Base-by-base conservation (phyloP, 2,797 vertebrate species). In the Dendrocincla tyrannina region DNA sequence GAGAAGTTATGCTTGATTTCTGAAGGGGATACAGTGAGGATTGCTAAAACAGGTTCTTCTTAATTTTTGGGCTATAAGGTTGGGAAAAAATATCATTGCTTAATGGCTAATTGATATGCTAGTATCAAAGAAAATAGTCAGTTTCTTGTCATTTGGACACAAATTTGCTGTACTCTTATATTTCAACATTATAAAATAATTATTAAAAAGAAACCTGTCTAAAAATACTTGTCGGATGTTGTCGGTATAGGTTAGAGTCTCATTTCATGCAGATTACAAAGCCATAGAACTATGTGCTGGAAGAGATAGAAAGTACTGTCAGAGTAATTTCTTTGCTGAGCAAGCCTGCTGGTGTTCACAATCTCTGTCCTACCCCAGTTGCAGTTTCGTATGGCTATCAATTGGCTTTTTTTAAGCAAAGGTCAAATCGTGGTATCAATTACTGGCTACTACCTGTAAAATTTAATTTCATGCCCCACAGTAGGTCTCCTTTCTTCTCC, bases 371-470 rank as follows among this genome's bases (percentile, higher is more conserved):
- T 59, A 66, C 69, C 33, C 69, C n/a, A n/a, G 13, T 46, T 85
- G 73, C 28, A 39, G 37, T 76, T 93, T 60, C 64, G 52, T 14
- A n/a, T 2, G 7, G 74, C 75, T 89, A 89, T 88, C 94, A 98
- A 97, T 72, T 85, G 93, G 69, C 91, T 89, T 87, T 87, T 87
- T 63, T 30, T 35, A 82, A 92, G 95, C 94, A 97, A 94, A 97
- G 97, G 97, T 97, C 97, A 96, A 75, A 72, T 85, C 78, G 75
- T 32, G 58, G 95, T 96, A 96, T 97, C 97, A 97, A 97, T 98
- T 98, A 98, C 97, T 96, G 91, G 87, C 89, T 96, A 95, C 96
- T 97, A 97, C 96, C 97, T 97, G 96, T 95, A 98, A 98, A 98
- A 96, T 96, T 97, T 96, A 97, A 98, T 98, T 98, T 98, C 97